Evolutionary conservation across 2,888 invertebrate genomes (phyloP).

Genomic region (Syrista parreyssii): DNA sequence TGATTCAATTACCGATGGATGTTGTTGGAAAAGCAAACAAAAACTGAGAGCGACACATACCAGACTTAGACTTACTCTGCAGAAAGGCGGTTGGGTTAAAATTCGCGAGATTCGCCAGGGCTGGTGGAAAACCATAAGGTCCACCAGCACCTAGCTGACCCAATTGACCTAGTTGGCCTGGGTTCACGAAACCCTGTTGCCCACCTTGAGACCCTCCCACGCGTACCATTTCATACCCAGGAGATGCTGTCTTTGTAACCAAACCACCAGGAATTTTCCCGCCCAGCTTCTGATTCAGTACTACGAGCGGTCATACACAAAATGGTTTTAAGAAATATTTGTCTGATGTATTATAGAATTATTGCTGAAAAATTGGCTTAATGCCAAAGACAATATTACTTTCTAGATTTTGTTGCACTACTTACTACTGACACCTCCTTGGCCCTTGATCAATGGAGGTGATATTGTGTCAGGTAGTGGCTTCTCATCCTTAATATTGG

Average conservation of each 20-base stretch:
- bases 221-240: conserved; percentile 71
- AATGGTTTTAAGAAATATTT: neutral
- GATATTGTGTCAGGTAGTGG: conserved; percentile 47
- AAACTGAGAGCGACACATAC: conserved; percentile 18
- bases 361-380: neutral
- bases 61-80: conserved; percentile 76
- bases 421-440: conserved; percentile 50
- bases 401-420: conserved; percentile 4
- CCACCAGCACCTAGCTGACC: conserved; percentile 51
- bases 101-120: conserved; percentile 62
- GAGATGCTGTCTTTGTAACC: conserved; percentile 66
- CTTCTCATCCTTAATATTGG: conserved; percentile 70
- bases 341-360: neutral
- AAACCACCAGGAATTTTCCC: conserved; percentile 67
- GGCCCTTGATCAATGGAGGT: conserved; percentile 41
- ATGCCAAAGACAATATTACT: neutral
- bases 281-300: conserved; percentile 53
- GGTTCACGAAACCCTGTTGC: conserved; percentile 49
- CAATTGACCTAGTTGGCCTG: conserved; percentile 63
- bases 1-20: no score
- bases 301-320: conserved; percentile 23
- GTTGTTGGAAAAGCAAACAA: no score
- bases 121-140: conserved; percentile 53
- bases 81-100: conserved; percentile 83
- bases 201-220: conserved; percentile 63